Evolutionary conservation across 2,113 vertebrate genomes (phyloP).

Genomic region (Poeciliopsis occidentalis): DNA sequence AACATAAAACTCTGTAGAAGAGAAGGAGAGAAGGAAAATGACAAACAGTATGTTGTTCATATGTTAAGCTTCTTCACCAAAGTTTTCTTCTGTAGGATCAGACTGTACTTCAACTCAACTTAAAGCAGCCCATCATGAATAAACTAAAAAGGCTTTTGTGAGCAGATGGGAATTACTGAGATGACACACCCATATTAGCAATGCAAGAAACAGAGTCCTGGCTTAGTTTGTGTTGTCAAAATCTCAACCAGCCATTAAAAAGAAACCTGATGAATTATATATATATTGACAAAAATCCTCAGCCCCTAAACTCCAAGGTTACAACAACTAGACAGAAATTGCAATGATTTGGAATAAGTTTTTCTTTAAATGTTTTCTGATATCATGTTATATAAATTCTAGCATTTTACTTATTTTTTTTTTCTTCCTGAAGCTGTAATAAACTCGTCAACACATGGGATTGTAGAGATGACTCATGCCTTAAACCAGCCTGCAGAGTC

Average conservation of each 20-base stretch:
- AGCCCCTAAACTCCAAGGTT: no score
- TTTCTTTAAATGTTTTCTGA: neutral
- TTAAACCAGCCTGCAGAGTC: constrained; percentile 9
- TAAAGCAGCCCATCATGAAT: no score
- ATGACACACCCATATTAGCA: no score
- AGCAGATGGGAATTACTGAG: no score
- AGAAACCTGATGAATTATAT: neutral
- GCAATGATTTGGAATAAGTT: neutral
- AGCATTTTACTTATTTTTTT: neutral
- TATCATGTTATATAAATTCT: neutral
- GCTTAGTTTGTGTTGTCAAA: constrained; percentile 12
- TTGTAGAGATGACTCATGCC: constrained; percentile 30
- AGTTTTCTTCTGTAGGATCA: no score
- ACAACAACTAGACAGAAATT: neutral
- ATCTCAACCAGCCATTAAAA: neutral
- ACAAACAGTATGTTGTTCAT: no score
- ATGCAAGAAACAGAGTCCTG: constrained; percentile 4
- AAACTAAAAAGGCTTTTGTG: no score
- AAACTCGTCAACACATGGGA: neutral
- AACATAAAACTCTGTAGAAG: no score
- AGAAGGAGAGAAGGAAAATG: no score
- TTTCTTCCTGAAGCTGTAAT: neutral
- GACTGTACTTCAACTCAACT: no score
- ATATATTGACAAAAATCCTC: neutral
- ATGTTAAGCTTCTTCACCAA: no score